Evolutionary conservation across 2,113 vertebrate genomes (phyloP).

Genomic region (Myxocyprinus asiaticus): DNA sequence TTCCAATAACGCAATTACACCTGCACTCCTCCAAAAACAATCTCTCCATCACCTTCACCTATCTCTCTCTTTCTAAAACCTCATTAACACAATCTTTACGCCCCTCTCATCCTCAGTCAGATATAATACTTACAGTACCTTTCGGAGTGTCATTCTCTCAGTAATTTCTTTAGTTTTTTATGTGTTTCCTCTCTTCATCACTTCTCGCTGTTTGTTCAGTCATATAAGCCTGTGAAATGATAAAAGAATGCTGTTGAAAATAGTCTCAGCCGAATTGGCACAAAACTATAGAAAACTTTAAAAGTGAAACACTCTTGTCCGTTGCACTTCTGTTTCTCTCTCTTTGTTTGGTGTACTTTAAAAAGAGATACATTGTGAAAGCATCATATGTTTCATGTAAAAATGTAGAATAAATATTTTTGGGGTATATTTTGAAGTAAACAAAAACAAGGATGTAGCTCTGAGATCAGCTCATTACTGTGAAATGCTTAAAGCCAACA

Average conservation of each 20-base stretch:
- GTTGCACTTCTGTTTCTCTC: not conserved
- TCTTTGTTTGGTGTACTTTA: not conserved
- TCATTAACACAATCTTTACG: not conserved
- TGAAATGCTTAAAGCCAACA: too few species aligned
- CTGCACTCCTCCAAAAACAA: conserved; percentile 19
- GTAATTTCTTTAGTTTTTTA: not conserved
- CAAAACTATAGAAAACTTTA: not conserved
- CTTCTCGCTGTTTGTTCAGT: conserved; percentile 1
- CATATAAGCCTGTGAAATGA: conserved; percentile 2
- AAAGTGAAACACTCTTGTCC: not conserved
- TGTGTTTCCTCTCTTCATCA: not conserved
- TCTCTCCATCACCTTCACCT: not conserved
- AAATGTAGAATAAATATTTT: not conserved
- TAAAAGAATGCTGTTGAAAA: conserved; percentile 16
- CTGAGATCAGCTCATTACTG: too few species aligned
- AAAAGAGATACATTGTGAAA: not conserved
- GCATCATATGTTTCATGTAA: not conserved
- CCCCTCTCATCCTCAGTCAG: not conserved
- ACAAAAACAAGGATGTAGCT: not conserved
- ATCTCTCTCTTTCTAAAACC: too few species aligned
- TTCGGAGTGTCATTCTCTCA: not conserved
- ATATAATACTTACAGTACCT: not conserved
- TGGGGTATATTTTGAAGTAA: not conserved
- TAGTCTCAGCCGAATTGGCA: not conserved
- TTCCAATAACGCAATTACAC: not conserved